These are phyloP conservation scores for Dendrolimus punctatus DNA, from an alignment of 1,140 invertebrate genomes.

Conservation along the genomic window DNA sequence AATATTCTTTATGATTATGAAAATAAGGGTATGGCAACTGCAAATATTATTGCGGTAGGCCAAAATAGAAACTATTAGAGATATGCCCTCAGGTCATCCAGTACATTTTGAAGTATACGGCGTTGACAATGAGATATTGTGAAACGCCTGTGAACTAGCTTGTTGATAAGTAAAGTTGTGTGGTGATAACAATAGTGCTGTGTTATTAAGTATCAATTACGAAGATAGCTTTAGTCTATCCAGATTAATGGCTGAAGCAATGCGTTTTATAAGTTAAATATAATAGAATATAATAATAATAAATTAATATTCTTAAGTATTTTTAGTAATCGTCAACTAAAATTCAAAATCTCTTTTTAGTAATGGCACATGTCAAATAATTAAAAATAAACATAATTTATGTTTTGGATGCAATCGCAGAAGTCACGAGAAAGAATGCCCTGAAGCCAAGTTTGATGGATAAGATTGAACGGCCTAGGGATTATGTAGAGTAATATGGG, in stretches of 20 bases:
- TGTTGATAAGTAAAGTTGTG: too few relatives aligned
- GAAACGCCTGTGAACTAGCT: slow-evolving; percentile 1
- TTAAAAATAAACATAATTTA: slow-evolving; percentile 61
- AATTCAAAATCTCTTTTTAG: slow-evolving; percentile 22
- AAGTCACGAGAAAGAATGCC: slow-evolving; percentile 51
- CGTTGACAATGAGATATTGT: slow-evolving; percentile 50
- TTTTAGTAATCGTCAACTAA: too few relatives aligned
- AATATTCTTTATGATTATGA: neutral
- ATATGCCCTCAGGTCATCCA: slow-evolving; percentile 43
- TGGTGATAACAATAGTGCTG: too few relatives aligned
- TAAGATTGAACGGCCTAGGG: slow-evolving; percentile 32
- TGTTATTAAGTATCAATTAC: too few relatives aligned
- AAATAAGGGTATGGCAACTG: slow-evolving; percentile 7
- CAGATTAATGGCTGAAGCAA: too few relatives aligned
- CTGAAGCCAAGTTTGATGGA: slow-evolving; percentile 50
- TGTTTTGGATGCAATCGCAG: slow-evolving; percentile 46
- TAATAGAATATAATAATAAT: too few relatives aligned
- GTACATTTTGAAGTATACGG: slow-evolving; percentile 40
- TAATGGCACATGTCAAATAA: slow-evolving; percentile 38
- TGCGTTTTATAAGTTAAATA: too few relatives aligned
- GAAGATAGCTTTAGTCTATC: too few relatives aligned
- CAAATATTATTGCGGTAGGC: slow-evolving; percentile 18
- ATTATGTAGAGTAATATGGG: slow-evolving; percentile 16
- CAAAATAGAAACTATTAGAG: slow-evolving; percentile 46
- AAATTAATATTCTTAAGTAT: too few relatives aligned